Percentiles rank a stretch among this genome's conserved stretches.
Evolutionary conservation across 1,140 invertebrate species (phyloP).

Genomic region (honey bee (Apis mellifera)): DNA sequence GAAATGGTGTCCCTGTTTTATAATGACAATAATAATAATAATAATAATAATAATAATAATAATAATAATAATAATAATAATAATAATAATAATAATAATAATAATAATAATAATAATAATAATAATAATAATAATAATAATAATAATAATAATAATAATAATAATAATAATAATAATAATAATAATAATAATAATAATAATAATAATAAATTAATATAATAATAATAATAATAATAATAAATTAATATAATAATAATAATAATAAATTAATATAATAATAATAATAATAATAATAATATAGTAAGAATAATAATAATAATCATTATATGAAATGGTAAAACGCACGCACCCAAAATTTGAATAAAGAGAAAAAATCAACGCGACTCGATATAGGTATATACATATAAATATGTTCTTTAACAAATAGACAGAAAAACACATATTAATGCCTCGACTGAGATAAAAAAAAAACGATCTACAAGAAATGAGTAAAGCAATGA

Average conservation of each 20-base stretch:
- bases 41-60: neutral
- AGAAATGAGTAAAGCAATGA: constrained; percentile 35
- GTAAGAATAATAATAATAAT: neutral
- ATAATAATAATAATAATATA: no score
- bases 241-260: no score
- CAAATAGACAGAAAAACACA: constrained; percentile 16
- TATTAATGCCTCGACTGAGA: constrained; percentile 32
- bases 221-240: no score
- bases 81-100: neutral
- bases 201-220: no score
- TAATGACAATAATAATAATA: neutral
- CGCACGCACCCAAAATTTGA: neutral
- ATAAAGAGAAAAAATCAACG: neutral
- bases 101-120: no score
- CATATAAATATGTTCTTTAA: neutral
- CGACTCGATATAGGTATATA: neutral
- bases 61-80: constrained; percentile 5
- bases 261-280: no score
- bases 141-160: no score
- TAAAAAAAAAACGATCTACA: constrained; percentile 22
- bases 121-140: no score
- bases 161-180: no score
- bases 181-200: no score
- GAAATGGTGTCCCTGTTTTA: neutral
- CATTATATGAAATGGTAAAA: constrained; percentile 19